Evolutionary conservation across 2,888 invertebrate genomes (phyloP).

Genomic region (Julus scanicus): DNA sequence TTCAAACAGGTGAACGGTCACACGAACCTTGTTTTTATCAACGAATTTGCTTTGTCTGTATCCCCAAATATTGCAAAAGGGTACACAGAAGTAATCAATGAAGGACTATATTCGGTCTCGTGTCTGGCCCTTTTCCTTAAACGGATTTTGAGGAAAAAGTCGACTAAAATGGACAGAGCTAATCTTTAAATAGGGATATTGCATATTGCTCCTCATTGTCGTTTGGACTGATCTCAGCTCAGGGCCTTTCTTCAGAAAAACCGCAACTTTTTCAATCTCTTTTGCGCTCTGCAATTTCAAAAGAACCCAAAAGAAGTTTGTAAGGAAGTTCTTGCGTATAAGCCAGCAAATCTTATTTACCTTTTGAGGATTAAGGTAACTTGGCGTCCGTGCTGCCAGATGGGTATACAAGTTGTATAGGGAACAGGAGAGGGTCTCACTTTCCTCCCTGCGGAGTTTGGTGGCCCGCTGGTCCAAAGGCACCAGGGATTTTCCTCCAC

Average conservation of each 20-base stretch:
- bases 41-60: too few relatives aligned
- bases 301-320: not conserved
- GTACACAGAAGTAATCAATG: too few relatives aligned
- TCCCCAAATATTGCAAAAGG: too few relatives aligned
- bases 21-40: too few relatives aligned
- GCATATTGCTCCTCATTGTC: not conserved
- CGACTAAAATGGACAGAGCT: not conserved
- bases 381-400: not conserved
- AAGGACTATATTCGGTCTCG: not conserved
- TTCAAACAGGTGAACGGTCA: too few relatives aligned
- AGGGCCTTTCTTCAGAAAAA: not conserved
- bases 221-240: not conserved
- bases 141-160: conserved; percentile 30
- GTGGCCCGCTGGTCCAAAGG: conserved; percentile 14
- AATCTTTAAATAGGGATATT: conserved; percentile 39
- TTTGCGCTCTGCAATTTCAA: not conserved
- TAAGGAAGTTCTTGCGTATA: not conserved
- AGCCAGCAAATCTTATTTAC: conserved; percentile 47
- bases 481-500: conserved; percentile 32
- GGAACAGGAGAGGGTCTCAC: not conserved
- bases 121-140: conserved; percentile 1
- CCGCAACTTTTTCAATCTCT: conserved; percentile 26
- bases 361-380: not conserved
- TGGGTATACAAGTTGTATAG: not conserved
- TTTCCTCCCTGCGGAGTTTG: not conserved